A percentile compares a stretch with the other conserved stretches of the same genome.
Evolutionary conservation across 2,888 invertebrate genomes (phyloP).

Genomic region (Drosophila buzzatii): DNA sequence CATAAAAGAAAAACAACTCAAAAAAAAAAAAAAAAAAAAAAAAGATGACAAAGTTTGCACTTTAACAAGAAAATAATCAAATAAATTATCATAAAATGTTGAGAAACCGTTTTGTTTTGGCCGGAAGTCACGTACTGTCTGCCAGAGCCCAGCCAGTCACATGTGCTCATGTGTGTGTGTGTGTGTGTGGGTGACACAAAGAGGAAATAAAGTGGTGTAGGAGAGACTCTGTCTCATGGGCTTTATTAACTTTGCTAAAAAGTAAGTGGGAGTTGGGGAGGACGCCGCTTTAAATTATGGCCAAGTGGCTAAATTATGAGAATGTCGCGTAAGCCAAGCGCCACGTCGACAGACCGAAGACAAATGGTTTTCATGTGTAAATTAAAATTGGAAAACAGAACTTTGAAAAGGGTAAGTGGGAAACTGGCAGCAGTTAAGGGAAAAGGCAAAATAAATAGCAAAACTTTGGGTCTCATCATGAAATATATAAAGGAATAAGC

Average conservation of each 20-base stretch:
- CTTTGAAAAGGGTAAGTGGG: conserved; percentile 24
- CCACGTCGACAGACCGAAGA: conserved; percentile 54
- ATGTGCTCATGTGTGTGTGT: conserved; percentile 21
- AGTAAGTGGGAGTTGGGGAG: conserved; percentile 42
- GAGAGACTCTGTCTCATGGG: conserved; percentile 30
- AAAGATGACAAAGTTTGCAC: conserved; percentile 79
- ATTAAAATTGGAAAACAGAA: conserved; percentile 73
- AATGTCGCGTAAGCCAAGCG: conserved; percentile 66
- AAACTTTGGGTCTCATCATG: neutral
- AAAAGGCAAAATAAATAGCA: neutral
- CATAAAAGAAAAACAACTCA: conserved; percentile 20
- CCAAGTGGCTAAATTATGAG: conserved; percentile 79
- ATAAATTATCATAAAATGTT: conserved; percentile 80
- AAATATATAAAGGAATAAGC: neutral
- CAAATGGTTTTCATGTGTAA: conserved; percentile 75
- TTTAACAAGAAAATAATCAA: conserved; percentile 81
- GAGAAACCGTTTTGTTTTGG: conserved; percentile 78
- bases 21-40: conserved; percentile 5
- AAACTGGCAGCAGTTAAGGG: conserved; percentile 10
- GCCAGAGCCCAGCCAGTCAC: conserved; percentile 44
- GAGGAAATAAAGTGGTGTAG: conserved; percentile 17
- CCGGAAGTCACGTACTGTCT: conserved; percentile 81
- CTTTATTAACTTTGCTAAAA: conserved; percentile 77
- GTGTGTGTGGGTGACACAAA: conserved; percentile 11
- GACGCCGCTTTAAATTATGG: conserved; percentile 69